Evolutionary conservation across 2,797 vertebrate species (phyloP).

Genomic region (Phrynocephalus vlangalii): DNA sequence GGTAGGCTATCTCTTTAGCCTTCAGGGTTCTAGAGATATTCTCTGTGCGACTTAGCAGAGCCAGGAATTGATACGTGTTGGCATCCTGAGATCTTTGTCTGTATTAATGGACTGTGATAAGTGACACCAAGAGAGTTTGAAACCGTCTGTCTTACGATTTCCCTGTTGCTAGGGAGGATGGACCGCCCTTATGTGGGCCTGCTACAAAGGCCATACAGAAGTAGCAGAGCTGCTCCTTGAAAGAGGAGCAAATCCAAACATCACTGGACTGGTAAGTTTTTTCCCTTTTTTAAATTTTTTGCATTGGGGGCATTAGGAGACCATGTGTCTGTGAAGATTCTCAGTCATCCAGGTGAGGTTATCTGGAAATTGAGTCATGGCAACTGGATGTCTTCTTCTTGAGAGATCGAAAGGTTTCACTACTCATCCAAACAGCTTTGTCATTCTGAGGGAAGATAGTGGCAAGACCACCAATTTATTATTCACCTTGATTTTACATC

Average conservation of each 20-base stretch:
- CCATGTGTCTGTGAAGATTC: too few relatives aligned
- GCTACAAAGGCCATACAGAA: conserved; percentile 90
- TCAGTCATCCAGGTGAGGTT: too few relatives aligned
- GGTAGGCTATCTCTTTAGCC: conserved; percentile 76
- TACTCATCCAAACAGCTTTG: too few relatives aligned
- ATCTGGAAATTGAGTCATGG: too few relatives aligned
- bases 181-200: conserved; percentile 96
- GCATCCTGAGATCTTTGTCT: background rate
- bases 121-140: conserved; percentile 17
- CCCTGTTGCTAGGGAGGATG: conserved; percentile 89
- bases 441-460: too few relatives aligned
- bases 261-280: conserved; percentile 90
- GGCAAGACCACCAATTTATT: too few relatives aligned
- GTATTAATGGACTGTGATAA: background rate
- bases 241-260: conserved; percentile 91
- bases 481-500: too few relatives aligned
- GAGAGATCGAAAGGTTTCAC: too few relatives aligned
- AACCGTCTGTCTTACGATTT: background rate
- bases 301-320: background rate
- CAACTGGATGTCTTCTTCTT: too few relatives aligned
- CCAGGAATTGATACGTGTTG: background rate
- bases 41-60: background rate
- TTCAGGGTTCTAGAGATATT: background rate
- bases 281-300: background rate
- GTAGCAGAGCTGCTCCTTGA: conserved; percentile 88